Conservation (phyloP, 2,888 invertebrate genomes). For the Nephrotoma appendiculata region DNA sequence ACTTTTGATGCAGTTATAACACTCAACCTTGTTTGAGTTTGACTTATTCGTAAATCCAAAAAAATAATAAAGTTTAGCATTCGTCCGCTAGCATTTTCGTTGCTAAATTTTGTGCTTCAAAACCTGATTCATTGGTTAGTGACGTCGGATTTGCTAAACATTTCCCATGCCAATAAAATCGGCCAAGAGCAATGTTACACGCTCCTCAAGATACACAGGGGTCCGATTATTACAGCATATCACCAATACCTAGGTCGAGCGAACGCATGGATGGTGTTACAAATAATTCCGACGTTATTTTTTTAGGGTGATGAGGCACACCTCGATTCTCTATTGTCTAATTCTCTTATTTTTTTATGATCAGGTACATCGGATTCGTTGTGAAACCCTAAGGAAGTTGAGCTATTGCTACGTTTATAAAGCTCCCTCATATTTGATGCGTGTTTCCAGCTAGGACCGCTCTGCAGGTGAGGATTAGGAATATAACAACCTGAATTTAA, state of each 20-base stretch:
- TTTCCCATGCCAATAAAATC: constrained; percentile 45
- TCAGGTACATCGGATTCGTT: not conserved
- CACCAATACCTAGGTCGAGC: no score
- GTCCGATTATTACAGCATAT: no score
- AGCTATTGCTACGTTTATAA: not conserved
- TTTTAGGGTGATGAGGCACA: constrained; percentile 57
- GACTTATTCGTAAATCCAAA: constrained; percentile 61
- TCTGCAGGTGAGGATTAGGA: constrained; percentile 18
- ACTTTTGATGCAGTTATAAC: constrained; percentile 81
- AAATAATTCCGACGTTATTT: constrained; percentile 46
- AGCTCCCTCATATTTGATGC: constrained; percentile 23
- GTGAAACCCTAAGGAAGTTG: not conserved
- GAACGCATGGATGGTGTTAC: no score
- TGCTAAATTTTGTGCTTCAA: constrained; percentile 63
- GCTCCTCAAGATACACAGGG: no score
- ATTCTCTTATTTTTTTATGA: constrained; percentile 7
- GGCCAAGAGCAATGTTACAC: constrained; percentile 54
- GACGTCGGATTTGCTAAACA: no score
- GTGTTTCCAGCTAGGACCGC: constrained; percentile 28
- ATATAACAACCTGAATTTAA: constrained; percentile 64
- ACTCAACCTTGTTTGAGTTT: constrained; percentile 72
- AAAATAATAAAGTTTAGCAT: constrained; percentile 84
- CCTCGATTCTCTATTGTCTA: constrained; percentile 52
- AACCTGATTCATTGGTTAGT: constrained; percentile 57
- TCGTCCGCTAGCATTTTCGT: constrained; percentile 65